Evolutionary conservation across 2,888 invertebrate genomes (phyloP).

Genomic region (Tridacna crocea): DNA sequence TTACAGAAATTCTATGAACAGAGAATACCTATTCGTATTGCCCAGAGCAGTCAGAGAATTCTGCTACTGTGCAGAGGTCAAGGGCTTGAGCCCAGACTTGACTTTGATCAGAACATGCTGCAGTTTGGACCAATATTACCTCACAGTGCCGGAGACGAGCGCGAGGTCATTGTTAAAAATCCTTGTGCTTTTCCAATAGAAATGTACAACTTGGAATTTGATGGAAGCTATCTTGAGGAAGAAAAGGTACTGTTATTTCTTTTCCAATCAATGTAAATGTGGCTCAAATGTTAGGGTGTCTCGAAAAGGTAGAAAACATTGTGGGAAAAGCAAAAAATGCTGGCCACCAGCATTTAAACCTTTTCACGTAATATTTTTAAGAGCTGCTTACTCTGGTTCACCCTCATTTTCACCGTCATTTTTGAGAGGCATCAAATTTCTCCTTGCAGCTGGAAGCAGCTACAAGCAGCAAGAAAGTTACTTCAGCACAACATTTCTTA

Average conservation of each 20-base stretch:
- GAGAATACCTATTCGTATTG: constrained; percentile 81
- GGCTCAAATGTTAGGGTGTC: no score
- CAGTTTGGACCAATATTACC: constrained; percentile 88
- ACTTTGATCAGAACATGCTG: constrained; percentile 84
- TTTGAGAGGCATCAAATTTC: no score
- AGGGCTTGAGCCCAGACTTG: constrained; percentile 83
- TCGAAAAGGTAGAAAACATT: no score
- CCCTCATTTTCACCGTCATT: no score
- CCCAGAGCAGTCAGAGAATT: constrained; percentile 83
- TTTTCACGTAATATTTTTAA: no score
- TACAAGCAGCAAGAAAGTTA: no score
- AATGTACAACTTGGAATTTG: constrained; percentile 89
- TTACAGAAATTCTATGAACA: constrained; percentile 82
- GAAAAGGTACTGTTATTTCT: constrained; percentile 77
- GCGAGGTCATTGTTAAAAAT: constrained; percentile 88
- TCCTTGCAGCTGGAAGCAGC: no score
- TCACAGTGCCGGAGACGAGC: constrained; percentile 87
- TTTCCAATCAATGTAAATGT: no score
- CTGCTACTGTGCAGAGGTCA: constrained; percentile 82
- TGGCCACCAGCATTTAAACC: no score
- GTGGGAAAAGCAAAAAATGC: no score
- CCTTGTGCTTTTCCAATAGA: constrained; percentile 89
- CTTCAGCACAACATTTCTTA: no score
- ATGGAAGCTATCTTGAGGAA: constrained; percentile 85
- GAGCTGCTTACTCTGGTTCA: no score